Evolutionary conservation across 2,888 invertebrate genomes (phyloP), one percentile per base, ranked within the genome.

Genomic region (Lasioglossum marginatum): DNA sequence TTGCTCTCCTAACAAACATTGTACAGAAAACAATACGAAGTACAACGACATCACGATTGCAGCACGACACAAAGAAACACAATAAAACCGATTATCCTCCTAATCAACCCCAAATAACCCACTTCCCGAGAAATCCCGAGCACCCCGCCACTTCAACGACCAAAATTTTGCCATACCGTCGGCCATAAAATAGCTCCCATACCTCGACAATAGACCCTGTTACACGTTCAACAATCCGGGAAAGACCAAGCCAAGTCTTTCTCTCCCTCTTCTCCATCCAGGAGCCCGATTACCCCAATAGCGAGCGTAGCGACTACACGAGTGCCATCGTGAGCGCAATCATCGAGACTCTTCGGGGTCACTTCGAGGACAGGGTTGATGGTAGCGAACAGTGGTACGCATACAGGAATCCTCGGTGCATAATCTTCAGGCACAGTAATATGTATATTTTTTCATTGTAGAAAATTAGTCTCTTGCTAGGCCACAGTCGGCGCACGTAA

Each of bases 211-310:
- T 48, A 73, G 57, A 73, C 73, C 34, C 52, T 23, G 34, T 73
- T 73, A 66, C 48, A 73, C 73, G 27, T 19, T 31, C 73, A 73
- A 23, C 71, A 37, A 45, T 31, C 45, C 27, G 10, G 43, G 72
- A 45, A 48, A 52, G 34, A 66, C 66, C 66, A 19, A 57, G 31
- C 72, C 52, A 23, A 52, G 31, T 72, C 48, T 72, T 66, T 52
- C 57, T n/a, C 48, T 23, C 6, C 68, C 27, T 19, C 31, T 31
- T 8, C 16, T 34, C 37, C 31, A 34, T 19, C 23, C 16, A 14
- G 19, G 34, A 66, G 66, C 19, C 31, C 73, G 75, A 86, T 84
- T 85, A 66, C 86, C 86, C 52, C 79, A 66, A 85, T 86, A 52
- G 31, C 60, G 66, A 63, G 40, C n/a, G 63, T 43, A 72, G 5